Conservation (phyloP, 1,140 invertebrate genomes). For the Tetramorium simillimum region DNA sequence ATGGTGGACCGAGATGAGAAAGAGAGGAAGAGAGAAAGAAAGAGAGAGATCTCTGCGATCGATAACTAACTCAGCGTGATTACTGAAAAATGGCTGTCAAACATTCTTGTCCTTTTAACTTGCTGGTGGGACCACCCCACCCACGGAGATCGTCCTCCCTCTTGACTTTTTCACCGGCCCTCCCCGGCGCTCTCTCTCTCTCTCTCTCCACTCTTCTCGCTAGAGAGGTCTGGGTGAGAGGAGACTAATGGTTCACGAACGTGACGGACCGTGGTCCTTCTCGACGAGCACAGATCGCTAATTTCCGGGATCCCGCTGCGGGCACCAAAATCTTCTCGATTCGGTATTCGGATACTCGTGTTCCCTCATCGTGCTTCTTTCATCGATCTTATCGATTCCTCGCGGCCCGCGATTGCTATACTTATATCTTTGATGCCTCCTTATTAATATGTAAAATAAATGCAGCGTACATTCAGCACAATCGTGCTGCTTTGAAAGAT, state of each 20-base stretch:
- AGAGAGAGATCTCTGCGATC: conserved; percentile 79
- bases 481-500: conserved; percentile 13
- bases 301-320: conserved; percentile 60
- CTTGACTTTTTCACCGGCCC: conserved; percentile 12
- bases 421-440: conserved; percentile 4
- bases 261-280: conserved; percentile 67
- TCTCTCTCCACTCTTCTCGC: conserved; percentile 25
- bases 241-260: conserved; percentile 74
- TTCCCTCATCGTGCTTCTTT: conserved; percentile 21
- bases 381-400: conserved; percentile 44
- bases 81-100: conserved; percentile 86
- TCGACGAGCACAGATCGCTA: conserved; percentile 62
- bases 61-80: conserved; percentile 83
- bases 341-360: conserved; percentile 12
- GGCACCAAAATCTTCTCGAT: conserved; percentile 40
- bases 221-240: conserved; percentile 48
- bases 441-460: conserved; percentile 23
- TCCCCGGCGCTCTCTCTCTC: conserved; percentile 10
- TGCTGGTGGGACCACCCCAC: conserved; percentile 76
- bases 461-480: not conserved
- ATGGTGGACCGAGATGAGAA: conserved; percentile 69
- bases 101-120: conserved; percentile 84
- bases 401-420: conserved; percentile 7
- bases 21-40: conserved; percentile 46
- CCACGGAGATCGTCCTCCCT: conserved; percentile 66